These are phyloP conservation scores for Apus apus DNA, from an alignment of 2,113 vertebrate genomes.

Conservation along the genomic window DNA sequence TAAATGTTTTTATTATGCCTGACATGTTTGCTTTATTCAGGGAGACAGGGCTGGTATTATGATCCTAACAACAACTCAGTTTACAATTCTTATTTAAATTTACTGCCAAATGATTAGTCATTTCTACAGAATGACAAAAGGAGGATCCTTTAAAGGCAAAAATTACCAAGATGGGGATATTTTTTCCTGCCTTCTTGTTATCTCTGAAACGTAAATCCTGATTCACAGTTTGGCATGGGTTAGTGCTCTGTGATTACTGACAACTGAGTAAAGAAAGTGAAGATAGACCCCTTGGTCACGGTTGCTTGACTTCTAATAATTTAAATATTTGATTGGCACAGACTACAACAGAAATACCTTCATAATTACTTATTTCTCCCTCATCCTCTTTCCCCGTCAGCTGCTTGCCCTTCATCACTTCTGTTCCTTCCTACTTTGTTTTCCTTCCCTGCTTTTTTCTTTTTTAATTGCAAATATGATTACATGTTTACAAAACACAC, in stretches of 20 bases:
- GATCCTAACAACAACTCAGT: not conserved
- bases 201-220: too few species aligned
- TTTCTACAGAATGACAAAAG: not conserved
- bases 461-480: slow-evolving; percentile 44
- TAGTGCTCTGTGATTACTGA: too few species aligned
- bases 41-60: not conserved
- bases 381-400: not conserved
- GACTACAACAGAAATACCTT: not conserved
- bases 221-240: too few species aligned
- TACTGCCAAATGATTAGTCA: not conserved
- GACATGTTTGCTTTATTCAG: not conserved
- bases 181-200: not conserved
- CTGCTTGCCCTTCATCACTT: not conserved
- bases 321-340: not conserved
- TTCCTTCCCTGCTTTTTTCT: slow-evolving; percentile 1
- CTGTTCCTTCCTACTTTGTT: slow-evolving; percentile 47
- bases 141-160: not conserved
- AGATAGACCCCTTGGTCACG: not conserved
- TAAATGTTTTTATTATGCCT: not conserved
- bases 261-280: not conserved
- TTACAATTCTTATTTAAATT: not conserved
- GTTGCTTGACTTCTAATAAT: not conserved
- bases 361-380: not conserved
- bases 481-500: slow-evolving; percentile 57
- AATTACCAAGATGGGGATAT: not conserved